Percentiles rank a stretch among this genome's conserved stretches.
Conservation (phyloP, 2,797 vertebrate genomes). For the Rachycentron canadum region DNA sequence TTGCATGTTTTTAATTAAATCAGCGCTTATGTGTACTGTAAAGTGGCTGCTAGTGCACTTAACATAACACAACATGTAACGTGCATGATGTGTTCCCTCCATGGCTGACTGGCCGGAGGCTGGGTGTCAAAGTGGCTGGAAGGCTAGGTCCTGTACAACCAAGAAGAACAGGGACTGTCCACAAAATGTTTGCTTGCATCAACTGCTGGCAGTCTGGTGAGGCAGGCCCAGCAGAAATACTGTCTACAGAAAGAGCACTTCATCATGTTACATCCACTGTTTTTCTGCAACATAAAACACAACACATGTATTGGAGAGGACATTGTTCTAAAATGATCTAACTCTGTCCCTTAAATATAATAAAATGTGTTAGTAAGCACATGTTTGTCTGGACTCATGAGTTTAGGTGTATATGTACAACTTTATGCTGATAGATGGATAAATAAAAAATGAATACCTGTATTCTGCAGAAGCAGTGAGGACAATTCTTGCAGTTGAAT, state of each 20-base stretch:
- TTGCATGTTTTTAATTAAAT: background rate
- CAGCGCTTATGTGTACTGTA: background rate
- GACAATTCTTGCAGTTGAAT: slow-evolving; percentile 88
- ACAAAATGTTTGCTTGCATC: fast-evolving
- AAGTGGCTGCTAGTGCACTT: background rate
- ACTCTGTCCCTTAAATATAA: too few species aligned
- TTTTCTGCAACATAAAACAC: slow-evolving; percentile 81
- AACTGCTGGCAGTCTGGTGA: fast-evolving
- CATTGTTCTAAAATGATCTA: background rate
- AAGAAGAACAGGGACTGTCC: fast-evolving
- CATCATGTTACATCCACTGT: slow-evolving; percentile 89
- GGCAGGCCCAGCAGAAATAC: slow-evolving; percentile 88
- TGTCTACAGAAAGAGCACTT: slow-evolving; percentile 80
- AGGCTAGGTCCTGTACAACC: background rate
- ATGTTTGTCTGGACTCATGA: too few species aligned
- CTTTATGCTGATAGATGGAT: background rate
- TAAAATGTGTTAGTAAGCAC: background rate
- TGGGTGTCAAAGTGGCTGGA: background rate
- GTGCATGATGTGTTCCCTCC: background rate
- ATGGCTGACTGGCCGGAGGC: background rate
- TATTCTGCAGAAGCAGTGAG: slow-evolving; percentile 86
- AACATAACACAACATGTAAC: background rate
- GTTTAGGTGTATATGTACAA: background rate
- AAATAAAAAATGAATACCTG: slow-evolving; percentile 79
- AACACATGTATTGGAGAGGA: slow-evolving; percentile 8